These are phyloP conservation scores for Nebria brevicollis DNA, from an alignment of 2,888 invertebrate species.

Conservation along the genomic window DNA sequence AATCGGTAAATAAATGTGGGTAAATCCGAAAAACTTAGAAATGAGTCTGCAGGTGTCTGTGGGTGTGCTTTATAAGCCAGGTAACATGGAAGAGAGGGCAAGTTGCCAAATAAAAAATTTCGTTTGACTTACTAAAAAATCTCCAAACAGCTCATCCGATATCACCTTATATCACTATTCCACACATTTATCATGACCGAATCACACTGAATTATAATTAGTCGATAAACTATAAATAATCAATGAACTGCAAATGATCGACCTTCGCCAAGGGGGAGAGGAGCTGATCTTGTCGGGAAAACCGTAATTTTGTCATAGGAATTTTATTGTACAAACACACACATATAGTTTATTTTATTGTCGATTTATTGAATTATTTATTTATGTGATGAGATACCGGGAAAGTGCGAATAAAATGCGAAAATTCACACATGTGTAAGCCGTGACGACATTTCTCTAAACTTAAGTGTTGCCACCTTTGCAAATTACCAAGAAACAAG, in stretches of 20 bases:
- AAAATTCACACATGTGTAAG: conserved; percentile 64
- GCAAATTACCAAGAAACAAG: no score
- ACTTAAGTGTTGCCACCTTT: conserved; percentile 32
- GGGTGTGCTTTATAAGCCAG: conserved; percentile 57
- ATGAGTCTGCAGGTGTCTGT: conserved; percentile 58
- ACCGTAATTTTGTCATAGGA: conserved; percentile 33
- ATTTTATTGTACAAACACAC: conserved; percentile 32
- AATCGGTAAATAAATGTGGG: neutral
- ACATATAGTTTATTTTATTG: conserved; percentile 34
- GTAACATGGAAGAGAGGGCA: conserved; percentile 55
- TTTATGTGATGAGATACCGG: conserved; percentile 44
- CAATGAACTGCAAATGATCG: conserved; percentile 47
- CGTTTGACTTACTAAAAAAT: conserved; percentile 59
- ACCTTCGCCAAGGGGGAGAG: conserved; percentile 46
- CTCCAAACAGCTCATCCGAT: conserved; percentile 57
- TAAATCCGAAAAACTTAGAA: conserved; percentile 22
- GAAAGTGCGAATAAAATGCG: conserved; percentile 51
- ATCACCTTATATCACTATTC: conserved; percentile 54
- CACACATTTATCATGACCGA: conserved; percentile 38
- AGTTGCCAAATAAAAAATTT: conserved; percentile 56
- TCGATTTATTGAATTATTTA: conserved; percentile 28
- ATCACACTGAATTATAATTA: conserved; percentile 45
- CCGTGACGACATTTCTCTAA: conserved; percentile 61
- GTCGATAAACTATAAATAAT: conserved; percentile 47
- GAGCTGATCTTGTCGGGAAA: conserved; percentile 29